Evolutionary conservation across 2,888 invertebrate genomes (phyloP).

Genomic region (Rhimphoctona megacephalus): DNA sequence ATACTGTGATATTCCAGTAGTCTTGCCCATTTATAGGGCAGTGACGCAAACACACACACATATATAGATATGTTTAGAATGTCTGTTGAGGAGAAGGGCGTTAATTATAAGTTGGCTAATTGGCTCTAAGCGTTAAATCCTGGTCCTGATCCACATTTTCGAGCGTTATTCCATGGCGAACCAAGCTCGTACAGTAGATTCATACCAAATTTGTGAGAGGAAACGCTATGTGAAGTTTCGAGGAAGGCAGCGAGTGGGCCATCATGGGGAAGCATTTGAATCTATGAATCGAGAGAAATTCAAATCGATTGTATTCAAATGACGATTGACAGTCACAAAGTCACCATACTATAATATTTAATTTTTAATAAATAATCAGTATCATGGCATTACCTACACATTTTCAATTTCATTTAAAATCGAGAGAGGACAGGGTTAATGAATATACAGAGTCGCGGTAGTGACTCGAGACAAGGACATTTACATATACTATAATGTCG

Average conservation of each 20-base stretch:
- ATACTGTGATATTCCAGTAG: constrained; percentile 36
- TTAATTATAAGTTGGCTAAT: constrained; percentile 82
- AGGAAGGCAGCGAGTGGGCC: constrained; percentile 30
- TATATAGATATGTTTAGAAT: constrained; percentile 30
- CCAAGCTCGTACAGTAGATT: constrained; percentile 39
- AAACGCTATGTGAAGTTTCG: not conserved
- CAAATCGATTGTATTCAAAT: not conserved
- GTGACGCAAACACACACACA: not conserved
- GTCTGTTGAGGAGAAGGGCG: constrained; percentile 63
- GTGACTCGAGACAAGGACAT: too few species aligned
- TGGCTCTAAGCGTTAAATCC: constrained; percentile 73
- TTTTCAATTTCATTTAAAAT: not conserved
- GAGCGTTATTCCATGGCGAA: constrained; percentile 46
- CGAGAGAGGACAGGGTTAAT: not conserved
- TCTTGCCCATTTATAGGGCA: constrained; percentile 23
- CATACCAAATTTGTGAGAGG: constrained; percentile 32
- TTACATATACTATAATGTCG: too few species aligned
- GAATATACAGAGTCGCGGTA: too few species aligned
- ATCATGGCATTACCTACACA: not conserved
- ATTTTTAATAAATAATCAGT: not conserved
- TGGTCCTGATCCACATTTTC: constrained; percentile 51
- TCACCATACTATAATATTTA: not conserved
- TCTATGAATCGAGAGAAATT: not conserved
- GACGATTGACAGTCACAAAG: not conserved
- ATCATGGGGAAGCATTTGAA: not conserved